These are phyloP conservation scores for Notarius quadriscutis DNA, from an alignment of 2,113 vertebrate species.

Conservation along the genomic window DNA sequence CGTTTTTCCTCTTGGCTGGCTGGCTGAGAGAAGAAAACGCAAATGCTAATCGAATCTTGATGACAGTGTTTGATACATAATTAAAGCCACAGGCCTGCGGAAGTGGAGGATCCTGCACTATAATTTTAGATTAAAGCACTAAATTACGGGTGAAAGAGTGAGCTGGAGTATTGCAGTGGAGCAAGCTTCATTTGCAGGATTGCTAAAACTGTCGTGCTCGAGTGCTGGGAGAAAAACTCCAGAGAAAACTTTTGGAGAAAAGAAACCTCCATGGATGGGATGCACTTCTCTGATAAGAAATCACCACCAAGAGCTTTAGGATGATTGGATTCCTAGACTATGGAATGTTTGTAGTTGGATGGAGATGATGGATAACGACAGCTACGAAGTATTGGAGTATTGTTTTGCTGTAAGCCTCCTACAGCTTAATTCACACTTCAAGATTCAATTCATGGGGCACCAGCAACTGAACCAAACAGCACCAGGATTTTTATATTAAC, in stretches of 20 bases:
- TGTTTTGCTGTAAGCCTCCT: too few relatives aligned
- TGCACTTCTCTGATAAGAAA: not conserved
- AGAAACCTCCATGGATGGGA: too few relatives aligned
- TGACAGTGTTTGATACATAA: not conserved
- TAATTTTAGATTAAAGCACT: conserved; percentile 5
- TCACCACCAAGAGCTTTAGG: not conserved
- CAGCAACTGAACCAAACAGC: not conserved
- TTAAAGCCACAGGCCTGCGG: not conserved
- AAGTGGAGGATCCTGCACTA: not conserved
- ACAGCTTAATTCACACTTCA: not conserved
- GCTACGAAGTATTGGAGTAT: too few relatives aligned
- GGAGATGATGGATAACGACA: not conserved
- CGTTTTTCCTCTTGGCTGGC: not conserved
- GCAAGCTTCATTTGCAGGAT: not conserved
- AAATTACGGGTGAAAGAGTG: not conserved
- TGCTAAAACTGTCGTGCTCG: not conserved
- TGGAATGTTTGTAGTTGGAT: not conserved
- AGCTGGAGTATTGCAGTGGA: not conserved
- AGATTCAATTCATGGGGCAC: not conserved
- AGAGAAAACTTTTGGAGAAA: not conserved
- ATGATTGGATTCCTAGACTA: not conserved
- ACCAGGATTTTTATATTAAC: not conserved
- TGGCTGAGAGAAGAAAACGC: not conserved
- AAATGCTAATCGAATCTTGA: not conserved
- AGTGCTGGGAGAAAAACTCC: not conserved